Evolutionary conservation across 2,888 invertebrate genomes (phyloP).

Genomic region (Anthophora plumipes): DNA sequence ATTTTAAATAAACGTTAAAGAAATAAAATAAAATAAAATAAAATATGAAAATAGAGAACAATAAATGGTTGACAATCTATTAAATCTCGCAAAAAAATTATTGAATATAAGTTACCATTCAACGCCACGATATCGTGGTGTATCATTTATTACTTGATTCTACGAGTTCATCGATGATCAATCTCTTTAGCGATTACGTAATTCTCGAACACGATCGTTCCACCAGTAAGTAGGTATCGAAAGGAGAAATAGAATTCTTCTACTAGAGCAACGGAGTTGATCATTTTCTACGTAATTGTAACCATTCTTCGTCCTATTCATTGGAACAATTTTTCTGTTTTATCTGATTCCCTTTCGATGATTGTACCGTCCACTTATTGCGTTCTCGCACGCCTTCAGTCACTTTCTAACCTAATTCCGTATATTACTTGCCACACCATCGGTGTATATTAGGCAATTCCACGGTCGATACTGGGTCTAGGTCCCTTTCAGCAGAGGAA

Average conservation of each 20-base stretch:
- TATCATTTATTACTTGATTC: background rate
- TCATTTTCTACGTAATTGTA: conserved; percentile 4
- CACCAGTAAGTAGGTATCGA: conserved; percentile 4
- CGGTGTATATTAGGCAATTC: conserved; percentile 74
- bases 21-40: no score
- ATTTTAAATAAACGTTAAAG: no score
- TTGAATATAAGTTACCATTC: no score
- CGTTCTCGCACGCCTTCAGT: conserved; percentile 16
- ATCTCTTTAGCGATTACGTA: conserved; percentile 17
- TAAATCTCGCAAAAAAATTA: no score
- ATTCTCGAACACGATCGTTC: conserved; percentile 1
- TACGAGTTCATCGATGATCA: conserved; percentile 6
- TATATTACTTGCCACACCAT: conserved; percentile 50
- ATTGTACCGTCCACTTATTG: conserved; percentile 4
- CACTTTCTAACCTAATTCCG: conserved; percentile 78
- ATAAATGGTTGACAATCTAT: no score
- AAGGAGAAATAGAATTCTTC: conserved; percentile 11
- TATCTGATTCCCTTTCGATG: conserved; percentile 18
- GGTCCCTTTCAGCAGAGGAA: conserved; percentile 71
- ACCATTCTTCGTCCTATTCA: conserved; percentile 1
- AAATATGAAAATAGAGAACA: no score
- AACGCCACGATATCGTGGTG: background rate
- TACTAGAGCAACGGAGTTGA: background rate
- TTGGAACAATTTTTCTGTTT: background rate
- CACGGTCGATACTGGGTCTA: conserved; percentile 74